A percentile compares a stretch with the other conserved stretches of the same genome.
Evolutionary conservation across 2,113 vertebrate genomes (phyloP).

Genomic region (Alectura lathami): DNA sequence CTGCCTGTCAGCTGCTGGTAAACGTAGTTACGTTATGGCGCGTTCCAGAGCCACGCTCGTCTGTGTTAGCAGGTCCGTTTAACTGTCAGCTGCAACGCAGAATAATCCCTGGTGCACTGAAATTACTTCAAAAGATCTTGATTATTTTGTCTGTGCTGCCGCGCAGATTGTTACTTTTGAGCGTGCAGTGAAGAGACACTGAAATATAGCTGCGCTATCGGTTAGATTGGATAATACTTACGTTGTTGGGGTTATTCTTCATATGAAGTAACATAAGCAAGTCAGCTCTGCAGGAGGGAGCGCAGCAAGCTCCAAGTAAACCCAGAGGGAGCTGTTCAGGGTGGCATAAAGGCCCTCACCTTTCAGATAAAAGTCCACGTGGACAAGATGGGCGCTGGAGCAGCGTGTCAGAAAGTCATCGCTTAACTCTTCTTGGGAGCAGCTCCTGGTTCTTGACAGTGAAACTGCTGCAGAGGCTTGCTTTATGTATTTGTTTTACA

Average conservation of each 20-base stretch:
- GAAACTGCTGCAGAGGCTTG: neutral
- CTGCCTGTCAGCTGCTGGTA: neutral
- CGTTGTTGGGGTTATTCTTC: no score
- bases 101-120: neutral
- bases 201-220: accelerated
- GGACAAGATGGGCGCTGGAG: accelerated
- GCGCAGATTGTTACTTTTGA: neutral
- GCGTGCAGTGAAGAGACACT: neutral
- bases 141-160: neutral
- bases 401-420: neutral
- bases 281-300: neutral
- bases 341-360: neutral
- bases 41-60: neutral
- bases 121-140: neutral
- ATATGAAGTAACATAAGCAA: neutral
- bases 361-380: accelerated
- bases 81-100: neutral
- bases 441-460: neutral
- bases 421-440: neutral
- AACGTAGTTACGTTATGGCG: accelerated
- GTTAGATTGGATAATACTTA: accelerated
- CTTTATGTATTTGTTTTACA: neutral
- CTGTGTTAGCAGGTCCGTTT: neutral
- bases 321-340: no score
- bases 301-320: neutral